Conservation (phyloP, 2,888 invertebrate species). For the Oligia fasciuncula region DNA sequence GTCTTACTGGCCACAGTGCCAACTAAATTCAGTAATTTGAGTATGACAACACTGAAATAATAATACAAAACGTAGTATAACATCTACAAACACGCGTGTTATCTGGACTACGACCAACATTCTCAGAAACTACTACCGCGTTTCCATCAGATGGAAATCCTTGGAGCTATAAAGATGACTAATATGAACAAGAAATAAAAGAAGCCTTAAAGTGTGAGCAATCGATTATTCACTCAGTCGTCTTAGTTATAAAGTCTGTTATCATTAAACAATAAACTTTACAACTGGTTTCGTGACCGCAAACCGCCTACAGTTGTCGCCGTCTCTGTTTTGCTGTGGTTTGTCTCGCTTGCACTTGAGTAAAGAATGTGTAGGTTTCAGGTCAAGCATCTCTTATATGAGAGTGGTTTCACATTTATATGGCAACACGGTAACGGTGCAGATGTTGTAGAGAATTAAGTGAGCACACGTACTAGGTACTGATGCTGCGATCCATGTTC, state of each 20-base stretch:
- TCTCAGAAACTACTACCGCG: slow-evolving; percentile 27
- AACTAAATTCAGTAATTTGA: slow-evolving; percentile 26
- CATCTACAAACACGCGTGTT: slow-evolving; percentile 15
- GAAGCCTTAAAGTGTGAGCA: slow-evolving; percentile 62
- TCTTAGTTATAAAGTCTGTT: slow-evolving; percentile 67
- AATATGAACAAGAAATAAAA: slow-evolving; percentile 75
- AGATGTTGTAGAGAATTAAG: slow-evolving; percentile 32
- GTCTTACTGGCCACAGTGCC: background rate
- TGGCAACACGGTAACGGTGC: slow-evolving; percentile 40
- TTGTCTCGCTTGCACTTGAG: slow-evolving; percentile 71
- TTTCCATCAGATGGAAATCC: slow-evolving; percentile 65
- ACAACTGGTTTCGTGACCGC: slow-evolving; percentile 84
- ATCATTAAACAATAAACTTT: slow-evolving; percentile 67
- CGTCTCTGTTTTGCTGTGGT: slow-evolving; percentile 64
- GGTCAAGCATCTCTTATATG: slow-evolving; percentile 76
- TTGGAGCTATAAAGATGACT: slow-evolving; percentile 73
- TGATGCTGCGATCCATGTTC: slow-evolving; percentile 2
- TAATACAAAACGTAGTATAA: slow-evolving; percentile 6
- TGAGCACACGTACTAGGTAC: background rate
- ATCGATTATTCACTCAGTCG: slow-evolving; percentile 69
- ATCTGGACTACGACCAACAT: slow-evolving; percentile 27
- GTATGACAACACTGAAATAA: slow-evolving; percentile 10
- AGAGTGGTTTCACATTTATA: slow-evolving; percentile 61
- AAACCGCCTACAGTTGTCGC: slow-evolving; percentile 72
- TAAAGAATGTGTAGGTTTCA: slow-evolving; percentile 78